phyloP scores from a whole-genome alignment of 2,888 invertebrate genomes.

The Cryptocephalus primarius region DNA sequence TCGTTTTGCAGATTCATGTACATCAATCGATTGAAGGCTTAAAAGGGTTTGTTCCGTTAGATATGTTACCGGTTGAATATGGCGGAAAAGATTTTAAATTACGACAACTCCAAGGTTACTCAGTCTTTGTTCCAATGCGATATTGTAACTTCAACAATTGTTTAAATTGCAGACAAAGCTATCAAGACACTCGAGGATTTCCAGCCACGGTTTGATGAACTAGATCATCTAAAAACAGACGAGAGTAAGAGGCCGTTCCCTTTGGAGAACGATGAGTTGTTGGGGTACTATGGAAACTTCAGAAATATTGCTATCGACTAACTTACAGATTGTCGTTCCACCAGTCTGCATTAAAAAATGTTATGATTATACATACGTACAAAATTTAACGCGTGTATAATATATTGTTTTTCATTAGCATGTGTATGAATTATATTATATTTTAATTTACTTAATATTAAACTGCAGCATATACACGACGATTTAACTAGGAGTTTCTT shows the following conservation, averaged over 20 bases:
- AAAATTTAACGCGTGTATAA: too few species aligned
- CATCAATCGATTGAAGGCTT: constrained; percentile 2
- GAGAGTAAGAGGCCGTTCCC: constrained; percentile 2
- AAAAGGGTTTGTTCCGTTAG: neutral
- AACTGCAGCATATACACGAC: too few species aligned
- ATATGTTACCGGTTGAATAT: constrained; percentile 6
- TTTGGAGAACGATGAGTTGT: constrained; percentile 3
- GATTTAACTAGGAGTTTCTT: too few species aligned
- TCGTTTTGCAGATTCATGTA: constrained; percentile 1
- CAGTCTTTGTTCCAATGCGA: too few species aligned
- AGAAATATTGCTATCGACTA: constrained; percentile 5
- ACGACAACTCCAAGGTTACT: constrained; percentile 1
- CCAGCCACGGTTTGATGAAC: constrained; percentile 1
- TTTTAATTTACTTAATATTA: too few species aligned
- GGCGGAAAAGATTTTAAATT: constrained; percentile 5
- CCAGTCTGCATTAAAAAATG: too few species aligned
- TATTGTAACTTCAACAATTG: too few species aligned
- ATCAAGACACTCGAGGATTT: constrained; percentile 2
- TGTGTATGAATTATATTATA: too few species aligned
- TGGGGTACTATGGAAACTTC: constrained; percentile 6
- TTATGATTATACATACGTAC: too few species aligned
- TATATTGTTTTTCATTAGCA: too few species aligned
- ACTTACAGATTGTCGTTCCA: neutral
- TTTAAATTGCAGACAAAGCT: neutral
- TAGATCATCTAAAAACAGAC: constrained; percentile 1